Base-by-base conservation (phyloP, 2,797 vertebrate genomes). In the Perdix hodgsoniae region DNA sequence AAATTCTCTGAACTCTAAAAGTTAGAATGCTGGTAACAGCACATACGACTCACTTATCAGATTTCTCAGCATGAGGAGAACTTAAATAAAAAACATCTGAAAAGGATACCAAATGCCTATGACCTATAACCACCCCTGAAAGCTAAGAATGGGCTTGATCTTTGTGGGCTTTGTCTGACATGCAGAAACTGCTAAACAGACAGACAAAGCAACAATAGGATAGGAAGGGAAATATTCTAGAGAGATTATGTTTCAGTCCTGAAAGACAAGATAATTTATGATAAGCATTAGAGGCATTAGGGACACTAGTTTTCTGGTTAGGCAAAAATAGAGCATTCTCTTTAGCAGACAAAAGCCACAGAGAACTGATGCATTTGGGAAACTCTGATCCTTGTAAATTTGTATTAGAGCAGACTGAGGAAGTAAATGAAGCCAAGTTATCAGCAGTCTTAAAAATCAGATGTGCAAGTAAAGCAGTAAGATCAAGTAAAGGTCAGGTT, bases 401-500 rank as follows among this genome's bases (percentile, higher is more conserved):
- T 0, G 0, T 71, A 49, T 86, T 76, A 82, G 21, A 88, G 19
- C 42, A 75, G 69, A 80, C 44, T 44, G 70, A 94, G 74, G 60
- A 65, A 63, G 69, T 57, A 96, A 96, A 94, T 86, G 64, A 91
- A 93, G 50, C 35, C 47, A 56, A 74, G 29, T 35, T 79, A 87
- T 83, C 57, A 91, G 60, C 64, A 82, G 84, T 83, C 85, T 92
- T 90, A 91, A 92, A 73, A 83, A 94, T 79, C 83, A 90, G 79
- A 83, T 82, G 61, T 91, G 37, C 42, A 92, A 88, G 49, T 66
- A 96, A 96, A 83, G 73, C 59, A 94, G 64, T 80, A 81, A 92
- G 86, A 95, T 92, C 86, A 96, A 94, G 52, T 75, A 80, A 95
- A 93, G 86, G 88, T 95, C 91, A 95, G 40, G 92, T 88, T 95